Percentiles rank a stretch among this genome's conserved stretches.
These are phyloP conservation scores for Poecilobothrus nobilitatus DNA, from an alignment of 2,888 invertebrate genomes.

Conservation along the genomic window DNA sequence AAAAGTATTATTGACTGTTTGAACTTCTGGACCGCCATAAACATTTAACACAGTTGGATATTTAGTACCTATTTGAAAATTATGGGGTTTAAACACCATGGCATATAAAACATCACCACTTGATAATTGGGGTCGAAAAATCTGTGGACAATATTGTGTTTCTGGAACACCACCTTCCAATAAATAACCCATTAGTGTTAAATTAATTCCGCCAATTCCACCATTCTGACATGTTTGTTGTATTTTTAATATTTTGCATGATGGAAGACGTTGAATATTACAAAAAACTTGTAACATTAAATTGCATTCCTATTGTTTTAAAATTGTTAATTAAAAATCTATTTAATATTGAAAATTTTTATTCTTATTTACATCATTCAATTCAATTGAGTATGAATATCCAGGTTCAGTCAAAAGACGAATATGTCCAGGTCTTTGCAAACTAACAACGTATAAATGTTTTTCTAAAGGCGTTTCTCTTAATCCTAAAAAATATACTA, in stretches of 20 bases:
- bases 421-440: slow-evolving; percentile 62
- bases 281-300: slow-evolving; percentile 77
- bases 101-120: slow-evolving; percentile 70
- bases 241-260: slow-evolving; percentile 67
- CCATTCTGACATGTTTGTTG: slow-evolving; percentile 53
- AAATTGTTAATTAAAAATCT: slow-evolving; percentile 9
- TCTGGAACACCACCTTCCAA: slow-evolving; percentile 55
- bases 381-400: slow-evolving; percentile 74
- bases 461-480: slow-evolving; percentile 87
- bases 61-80: slow-evolving; percentile 49
- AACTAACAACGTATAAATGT: slow-evolving; percentile 79
- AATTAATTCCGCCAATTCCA: slow-evolving; percentile 58
- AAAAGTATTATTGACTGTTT: slow-evolving; percentile 91
- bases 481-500: slow-evolving; percentile 86
- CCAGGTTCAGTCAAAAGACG: slow-evolving; percentile 72
- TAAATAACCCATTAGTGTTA: slow-evolving; percentile 63
- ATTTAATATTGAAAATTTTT: background rate
- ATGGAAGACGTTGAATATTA: slow-evolving; percentile 70
- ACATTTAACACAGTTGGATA: slow-evolving; percentile 94
- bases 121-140: slow-evolving; percentile 60
- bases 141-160: slow-evolving; percentile 59
- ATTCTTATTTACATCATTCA: slow-evolving; percentile 54
- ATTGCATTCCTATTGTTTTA: slow-evolving; percentile 55
- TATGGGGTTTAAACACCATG: slow-evolving; percentile 81
- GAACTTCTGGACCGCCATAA: slow-evolving; percentile 97